These are phyloP conservation scores for Temnothorax longispinosus DNA, from an alignment of 1,140 invertebrate species.

Conservation along the genomic window DNA sequence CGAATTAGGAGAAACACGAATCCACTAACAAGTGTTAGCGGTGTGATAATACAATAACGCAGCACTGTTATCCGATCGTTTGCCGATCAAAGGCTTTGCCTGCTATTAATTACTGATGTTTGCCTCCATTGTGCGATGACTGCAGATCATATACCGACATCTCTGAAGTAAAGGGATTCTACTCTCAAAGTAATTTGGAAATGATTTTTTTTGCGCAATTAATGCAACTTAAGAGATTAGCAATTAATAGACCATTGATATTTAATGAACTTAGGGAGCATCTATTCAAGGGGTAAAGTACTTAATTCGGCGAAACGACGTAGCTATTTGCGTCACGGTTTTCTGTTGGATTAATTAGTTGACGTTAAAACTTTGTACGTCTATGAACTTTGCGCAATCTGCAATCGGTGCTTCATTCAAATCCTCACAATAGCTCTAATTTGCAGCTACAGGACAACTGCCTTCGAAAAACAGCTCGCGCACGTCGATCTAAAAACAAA, in stretches of 20 bases:
- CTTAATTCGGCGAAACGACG: background rate
- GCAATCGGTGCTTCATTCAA: conserved; percentile 37
- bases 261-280: background rate
- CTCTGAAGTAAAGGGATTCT: background rate
- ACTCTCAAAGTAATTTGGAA: background rate
- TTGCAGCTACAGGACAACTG: background rate
- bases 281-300: background rate
- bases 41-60: conserved; percentile 6
- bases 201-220: background rate
- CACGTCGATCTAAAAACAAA: background rate
- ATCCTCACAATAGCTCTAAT: conserved; percentile 15
- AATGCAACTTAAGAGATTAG: background rate
- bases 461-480: background rate
- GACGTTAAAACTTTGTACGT: conserved; percentile 29
- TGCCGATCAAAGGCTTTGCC: conserved; percentile 5
- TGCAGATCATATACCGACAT: too few species aligned
- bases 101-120: background rate
- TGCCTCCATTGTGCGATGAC: background rate
- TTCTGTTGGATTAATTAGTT: conserved; percentile 28
- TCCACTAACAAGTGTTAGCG: conserved; percentile 1
- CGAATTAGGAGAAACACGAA: conserved; percentile 31
- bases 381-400: conserved; percentile 3
- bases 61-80: background rate
- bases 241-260: conserved; percentile 14
- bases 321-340: background rate